These are phyloP conservation scores for Lingula anatina DNA, from an alignment of 2,888 invertebrate species.

Conservation along the genomic window DNA sequence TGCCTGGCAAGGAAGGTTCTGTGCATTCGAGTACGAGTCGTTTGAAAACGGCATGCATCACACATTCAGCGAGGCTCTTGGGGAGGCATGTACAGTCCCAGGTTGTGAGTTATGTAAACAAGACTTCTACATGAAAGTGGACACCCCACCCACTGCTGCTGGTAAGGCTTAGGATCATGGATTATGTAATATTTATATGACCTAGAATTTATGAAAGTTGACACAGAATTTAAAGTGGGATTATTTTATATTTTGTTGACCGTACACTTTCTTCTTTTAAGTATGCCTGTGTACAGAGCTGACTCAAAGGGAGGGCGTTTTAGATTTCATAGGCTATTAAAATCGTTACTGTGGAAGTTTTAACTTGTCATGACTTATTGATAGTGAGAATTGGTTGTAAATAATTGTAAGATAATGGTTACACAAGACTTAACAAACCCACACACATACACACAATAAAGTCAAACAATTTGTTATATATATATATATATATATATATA, in stretches of 20 bases:
- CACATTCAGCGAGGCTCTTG: slow-evolving; percentile 36
- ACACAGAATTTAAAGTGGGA: not conserved
- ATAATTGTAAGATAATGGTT: too few species aligned
- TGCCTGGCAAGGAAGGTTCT: slow-evolving; percentile 50
- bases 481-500: too few species aligned
- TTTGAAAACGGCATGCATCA: slow-evolving; percentile 44
- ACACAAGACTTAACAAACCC: too few species aligned
- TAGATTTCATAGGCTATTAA: too few species aligned
- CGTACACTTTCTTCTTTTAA: not conserved
- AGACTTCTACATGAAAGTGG: too few species aligned
- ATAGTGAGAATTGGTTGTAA: too few species aligned
- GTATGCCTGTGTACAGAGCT: not conserved
- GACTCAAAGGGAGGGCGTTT: too few species aligned
- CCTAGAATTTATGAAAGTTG: not conserved
- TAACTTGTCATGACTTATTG: too few species aligned
- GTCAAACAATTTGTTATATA: too few species aligned
- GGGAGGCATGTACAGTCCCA: slow-evolving; percentile 27
- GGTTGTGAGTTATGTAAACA: slow-evolving; percentile 32
- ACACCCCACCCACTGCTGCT: too few species aligned
- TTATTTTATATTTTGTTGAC: not conserved
- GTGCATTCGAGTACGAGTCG: slow-evolving; percentile 40
- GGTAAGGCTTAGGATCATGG: slow-evolving; percentile 23
- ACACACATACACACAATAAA: too few species aligned
- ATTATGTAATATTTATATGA: not conserved
- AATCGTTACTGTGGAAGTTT: too few species aligned